Evolutionary conservation across 2,797 vertebrate genomes (phyloP), one percentile per base, ranked within the genome.

Genomic region (Corythornis leucogaster): DNA sequence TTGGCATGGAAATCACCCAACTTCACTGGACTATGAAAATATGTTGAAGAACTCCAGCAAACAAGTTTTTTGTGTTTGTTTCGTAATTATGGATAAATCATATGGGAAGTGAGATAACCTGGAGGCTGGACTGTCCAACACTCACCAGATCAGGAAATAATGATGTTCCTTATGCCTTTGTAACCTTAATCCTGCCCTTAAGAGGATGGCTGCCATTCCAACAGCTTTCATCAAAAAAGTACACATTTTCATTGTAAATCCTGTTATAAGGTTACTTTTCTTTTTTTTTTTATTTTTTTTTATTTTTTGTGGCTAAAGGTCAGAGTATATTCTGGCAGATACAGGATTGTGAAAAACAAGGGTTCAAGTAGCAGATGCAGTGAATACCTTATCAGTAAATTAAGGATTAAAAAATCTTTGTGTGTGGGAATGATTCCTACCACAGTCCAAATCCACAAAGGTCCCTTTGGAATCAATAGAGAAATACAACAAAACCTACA

Each of bases 161-260:
- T 48, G 73, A 59, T 5, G 24, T 43, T 75, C 35, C n/a, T 80
- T 91, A 71, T 89, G 67, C 76, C 22, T 92, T 75, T 14, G 11
- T 55, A 75, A 75, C 30, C 46, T 90, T 87, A 95, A 89, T 89
- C 61, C 38, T 75, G 19, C 26, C 50, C n/a, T 74, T 82, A 82
- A 66, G 21, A 51, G 48, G 40, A 33, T 45, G 66, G n/a, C 30
- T 80, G 38, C 46, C 28, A 68, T 85, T 77, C 71, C 61, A 74
- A 58, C 0, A 1, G 71, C 71, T 94, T 85, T 93, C 42, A 55
- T 74, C 58, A 64, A 55, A 80, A 11, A 22, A 67, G 11, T 67
- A 53, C 70, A 30, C 4, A 68, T 94, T 94, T 90, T 87, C 62
- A 55, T 83, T 46, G 58, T 58, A 93, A 95, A 92, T 77, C 75